These are phyloP conservation scores for Taphrorychus bicolor DNA, from an alignment of 2,888 invertebrate genomes.

Conservation along the genomic window DNA sequence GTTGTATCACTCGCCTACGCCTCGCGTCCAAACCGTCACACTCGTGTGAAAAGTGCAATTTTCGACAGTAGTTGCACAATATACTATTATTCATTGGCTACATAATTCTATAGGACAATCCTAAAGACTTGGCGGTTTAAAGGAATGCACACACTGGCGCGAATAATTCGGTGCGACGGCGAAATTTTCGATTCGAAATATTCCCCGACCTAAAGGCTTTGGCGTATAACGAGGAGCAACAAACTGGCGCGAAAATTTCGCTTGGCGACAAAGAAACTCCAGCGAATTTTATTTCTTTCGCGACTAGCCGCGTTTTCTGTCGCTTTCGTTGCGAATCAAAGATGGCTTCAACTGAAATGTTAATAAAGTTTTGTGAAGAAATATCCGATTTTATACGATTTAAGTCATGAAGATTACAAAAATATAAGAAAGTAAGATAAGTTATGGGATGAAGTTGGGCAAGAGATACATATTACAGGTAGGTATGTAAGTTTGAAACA, in stretches of 20 bases:
- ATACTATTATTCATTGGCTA: no score
- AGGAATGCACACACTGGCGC: no score
- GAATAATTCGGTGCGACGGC: no score
- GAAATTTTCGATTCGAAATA: no score
- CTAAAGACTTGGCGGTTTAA: no score
- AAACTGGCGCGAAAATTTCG: background rate
- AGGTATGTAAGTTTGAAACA: conserved; percentile 8
- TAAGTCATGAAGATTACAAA: conserved; percentile 20
- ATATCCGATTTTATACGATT: conserved; percentile 21
- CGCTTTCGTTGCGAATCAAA: conserved; percentile 18
- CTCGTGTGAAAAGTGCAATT: no score
- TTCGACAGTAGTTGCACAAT: no score
- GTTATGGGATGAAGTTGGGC: conserved; percentile 18
- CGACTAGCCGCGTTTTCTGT: conserved; percentile 10
- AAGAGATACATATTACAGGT: conserved; percentile 7
- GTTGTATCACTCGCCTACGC: no score
- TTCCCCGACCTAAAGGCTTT: no score
- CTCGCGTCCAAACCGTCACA: no score
- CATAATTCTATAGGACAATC: no score
- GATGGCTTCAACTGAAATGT: conserved; percentile 15
- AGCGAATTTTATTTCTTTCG: conserved; percentile 8
- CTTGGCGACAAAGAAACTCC: conserved; percentile 4
- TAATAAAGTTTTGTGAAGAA: conserved; percentile 15
- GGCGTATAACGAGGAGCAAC: no score
- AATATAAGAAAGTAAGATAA: conserved; percentile 25